Base-by-base conservation (phyloP, 23 tunicate species). In the Ascidia mentula region DNA sequence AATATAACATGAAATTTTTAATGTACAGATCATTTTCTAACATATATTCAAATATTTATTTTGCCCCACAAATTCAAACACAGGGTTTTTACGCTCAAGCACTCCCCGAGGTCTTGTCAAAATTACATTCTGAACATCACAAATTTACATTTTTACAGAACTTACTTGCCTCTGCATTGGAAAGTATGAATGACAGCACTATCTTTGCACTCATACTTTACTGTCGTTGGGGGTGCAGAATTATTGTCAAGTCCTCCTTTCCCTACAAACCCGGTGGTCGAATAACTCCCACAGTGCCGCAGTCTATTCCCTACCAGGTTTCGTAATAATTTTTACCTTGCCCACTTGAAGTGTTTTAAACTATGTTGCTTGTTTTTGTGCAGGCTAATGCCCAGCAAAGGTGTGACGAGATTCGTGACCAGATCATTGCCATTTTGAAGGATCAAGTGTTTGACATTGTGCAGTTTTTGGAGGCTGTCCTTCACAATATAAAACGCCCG, bases 321-420 rank as follows among this genome's bases (percentile, higher is more conserved):
- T 75, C 38, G 12, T 6, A 9, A 53, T 53, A 5, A 9, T 5
- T 15, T 42, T 42, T 42, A 42, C 53, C 53, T 15, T 42, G 12
- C 15, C 12, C 15, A 42, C 12, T 42, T 9, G 53, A 12, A 9
- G 15, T 42, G 53, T 42, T 42, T 42, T 42, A 42, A 42, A 42
- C 32, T 69, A 26, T 69, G 32, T 69, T 26, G 15, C 72, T 69
- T n/a, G 20, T 26, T 34, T 6, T 71, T 75, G 13, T 75, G 0
- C 74, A 87, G 91, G 86, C 89, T 32, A 92, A 92, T 78, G 91
- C 91, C 24, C 97, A 92, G 85, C 97, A 92, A 65, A 82, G 97
- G 6, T 72, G 71, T 78, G 97, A 92, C 61, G 97, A 92, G 75
- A 18, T 92, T 18, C 60, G 86, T 9, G 84, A 87, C 37, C 91